Percentiles rank a stretch among this genome's conserved stretches.
Conservation (phyloP, 2,797 vertebrate genomes). For the Eutrigla gurnardus region DNA sequence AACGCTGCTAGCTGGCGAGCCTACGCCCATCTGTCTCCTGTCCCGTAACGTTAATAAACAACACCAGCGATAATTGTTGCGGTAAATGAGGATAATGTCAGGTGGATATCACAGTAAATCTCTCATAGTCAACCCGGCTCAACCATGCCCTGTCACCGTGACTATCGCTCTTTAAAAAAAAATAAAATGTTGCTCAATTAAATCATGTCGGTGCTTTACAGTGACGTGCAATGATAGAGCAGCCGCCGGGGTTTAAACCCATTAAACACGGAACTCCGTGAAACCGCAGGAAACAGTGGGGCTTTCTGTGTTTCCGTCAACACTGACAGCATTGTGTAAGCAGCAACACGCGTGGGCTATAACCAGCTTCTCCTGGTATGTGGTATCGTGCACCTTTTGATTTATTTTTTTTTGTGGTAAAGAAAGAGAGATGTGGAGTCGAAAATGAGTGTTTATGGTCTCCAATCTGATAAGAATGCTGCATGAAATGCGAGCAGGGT, state of each 20-base stretch:
- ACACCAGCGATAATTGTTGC: neutral
- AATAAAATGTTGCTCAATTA: too few species aligned
- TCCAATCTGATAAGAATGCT: neutral
- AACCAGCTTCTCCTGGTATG: neutral
- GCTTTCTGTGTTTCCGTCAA: constrained; percentile 48
- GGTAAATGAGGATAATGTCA: too few species aligned
- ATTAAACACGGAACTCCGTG: constrained; percentile 2
- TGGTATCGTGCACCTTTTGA: neutral
- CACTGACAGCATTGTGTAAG: constrained; percentile 42
- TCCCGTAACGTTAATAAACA: neutral
- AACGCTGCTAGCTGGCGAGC: constrained; percentile 59
- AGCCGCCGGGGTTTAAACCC: neutral
- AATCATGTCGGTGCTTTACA: neutral
- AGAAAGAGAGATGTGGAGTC: too few species aligned
- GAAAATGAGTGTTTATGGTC: neutral
- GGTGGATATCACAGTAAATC: neutral
- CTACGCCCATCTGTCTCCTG: constrained; percentile 62
- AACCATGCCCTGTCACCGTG: neutral
- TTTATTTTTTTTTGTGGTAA: too few species aligned
- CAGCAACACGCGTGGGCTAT: constrained; percentile 22
- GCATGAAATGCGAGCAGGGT: neutral
- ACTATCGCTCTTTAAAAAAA: neutral
- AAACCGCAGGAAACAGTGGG: constrained; percentile 18
- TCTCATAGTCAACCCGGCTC: neutral
- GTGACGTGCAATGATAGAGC: neutral